Conservation (phyloP, 2,113 vertebrate genomes). For the Caranx melampygus region DNA sequence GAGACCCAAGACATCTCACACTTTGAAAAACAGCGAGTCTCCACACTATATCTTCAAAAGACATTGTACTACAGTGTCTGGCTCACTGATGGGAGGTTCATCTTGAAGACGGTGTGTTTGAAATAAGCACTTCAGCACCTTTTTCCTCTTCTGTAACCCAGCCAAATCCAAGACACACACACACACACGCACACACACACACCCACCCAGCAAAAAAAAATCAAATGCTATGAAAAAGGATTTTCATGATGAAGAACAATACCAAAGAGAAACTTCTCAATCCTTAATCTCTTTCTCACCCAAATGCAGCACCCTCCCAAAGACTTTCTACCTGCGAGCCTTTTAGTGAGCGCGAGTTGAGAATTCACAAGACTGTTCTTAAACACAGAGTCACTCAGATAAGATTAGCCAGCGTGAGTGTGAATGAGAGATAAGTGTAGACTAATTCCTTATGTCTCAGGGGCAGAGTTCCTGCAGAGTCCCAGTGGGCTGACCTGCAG, state of each 20-base stretch:
- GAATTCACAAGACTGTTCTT: conserved; percentile 53
- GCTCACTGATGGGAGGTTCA: neutral
- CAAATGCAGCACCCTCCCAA: conserved; percentile 14
- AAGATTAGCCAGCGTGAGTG: conserved; percentile 74
- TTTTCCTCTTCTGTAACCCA: conserved; percentile 5
- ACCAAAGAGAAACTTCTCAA: conserved; percentile 37
- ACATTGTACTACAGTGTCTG: neutral
- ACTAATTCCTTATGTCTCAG: conserved; percentile 65
- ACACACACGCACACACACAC: neutral
- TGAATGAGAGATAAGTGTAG: conserved; percentile 73
- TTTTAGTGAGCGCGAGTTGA: conserved; percentile 40
- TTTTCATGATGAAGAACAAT: conserved; percentile 54
- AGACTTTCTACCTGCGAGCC: conserved; percentile 50
- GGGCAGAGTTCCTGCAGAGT: conserved; percentile 56
- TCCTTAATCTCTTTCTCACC: conserved; percentile 53
- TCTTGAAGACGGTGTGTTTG: neutral
- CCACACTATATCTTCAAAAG: conserved; percentile 17
- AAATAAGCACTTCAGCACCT: conserved; percentile 21
- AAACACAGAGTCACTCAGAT: conserved; percentile 61
- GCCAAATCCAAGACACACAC: neutral
- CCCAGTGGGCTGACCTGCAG: conserved; percentile 59
- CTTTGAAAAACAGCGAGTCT: neutral
- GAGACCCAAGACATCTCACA: neutral
- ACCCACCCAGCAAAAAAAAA: neutral
- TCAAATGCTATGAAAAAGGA: conserved; percentile 8